Base-by-base conservation (phyloP, 1,140 invertebrate species). In the Drosophila albomicans region DNA sequence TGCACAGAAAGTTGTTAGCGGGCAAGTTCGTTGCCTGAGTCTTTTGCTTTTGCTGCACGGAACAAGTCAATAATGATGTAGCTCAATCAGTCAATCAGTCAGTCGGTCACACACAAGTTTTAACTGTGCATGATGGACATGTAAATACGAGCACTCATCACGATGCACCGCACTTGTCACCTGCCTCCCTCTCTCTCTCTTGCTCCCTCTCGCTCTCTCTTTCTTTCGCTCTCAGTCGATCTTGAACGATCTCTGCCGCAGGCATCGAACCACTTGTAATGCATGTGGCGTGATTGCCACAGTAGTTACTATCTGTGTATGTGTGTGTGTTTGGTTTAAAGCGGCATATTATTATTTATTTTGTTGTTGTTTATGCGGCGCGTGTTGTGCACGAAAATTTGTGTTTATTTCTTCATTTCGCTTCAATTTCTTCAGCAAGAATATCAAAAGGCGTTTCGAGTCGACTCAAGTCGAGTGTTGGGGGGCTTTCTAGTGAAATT, bases 401-500 rank as follows among this genome's bases (percentile, higher is more conserved):
- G 69, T 82, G 67, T 85, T 78, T 81, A 78, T 85, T 71, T 85
- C 69, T 65, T 35, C 78, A 85, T 81, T 85, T 78, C 70, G 70
- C 45, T 74, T 58, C 57, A 72, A 79, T 79, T 87, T 79, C 71
- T 79, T 70, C 76, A 63, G 52, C 58, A 72, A 88, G 84, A 88
- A 88, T 88, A 89, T 84, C 74, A 84, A 89, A 64, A 88, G 56
- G 81, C 48, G 46, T 69, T 68, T 61, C 20, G 6, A 5, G 7
- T 48, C 1, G 20, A 20, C 5, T 48, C 6, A 2, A 8, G 35
- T 38, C 2, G 15, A 20, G 46, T 16, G 32, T 13, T n/a, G 57
- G 16, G 45, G 45, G 67, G 84, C 85, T 89, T 88, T 88, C 85
- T 81, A 88, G 80, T 88, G 84, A 88, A 88, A 88, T 88, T 88